Evolutionary conservation across 2,888 invertebrate genomes (phyloP).

Genomic region (Lysandra bellargus): DNA sequence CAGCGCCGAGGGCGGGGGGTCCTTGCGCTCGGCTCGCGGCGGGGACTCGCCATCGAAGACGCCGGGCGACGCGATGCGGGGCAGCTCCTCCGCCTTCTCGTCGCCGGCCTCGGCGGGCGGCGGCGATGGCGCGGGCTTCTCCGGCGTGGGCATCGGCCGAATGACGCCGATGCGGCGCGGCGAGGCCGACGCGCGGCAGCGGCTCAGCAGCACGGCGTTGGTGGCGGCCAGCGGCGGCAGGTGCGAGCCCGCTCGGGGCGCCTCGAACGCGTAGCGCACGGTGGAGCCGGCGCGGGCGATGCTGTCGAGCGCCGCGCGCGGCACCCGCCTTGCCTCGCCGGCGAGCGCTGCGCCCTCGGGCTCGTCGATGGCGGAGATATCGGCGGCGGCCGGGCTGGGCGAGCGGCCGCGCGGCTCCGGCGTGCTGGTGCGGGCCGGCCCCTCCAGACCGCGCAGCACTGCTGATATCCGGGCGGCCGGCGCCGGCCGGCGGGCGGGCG

Average conservation of each 20-base stretch:
- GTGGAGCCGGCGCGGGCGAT: conserved; percentile 85
- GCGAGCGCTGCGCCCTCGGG: conserved; percentile 51
- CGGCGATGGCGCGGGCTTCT: background rate
- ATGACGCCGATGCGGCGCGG: conserved; percentile 79
- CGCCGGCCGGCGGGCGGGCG: conserved; percentile 78
- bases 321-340: conserved; percentile 63
- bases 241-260: conserved; percentile 58
- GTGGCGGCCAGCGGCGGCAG: conserved; percentile 66
- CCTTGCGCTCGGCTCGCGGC: conserved; percentile 46
- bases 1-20: conserved; percentile 61
- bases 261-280: conserved; percentile 82
- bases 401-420: conserved; percentile 56
- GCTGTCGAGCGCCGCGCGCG: conserved; percentile 82
- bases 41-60: conserved; percentile 46
- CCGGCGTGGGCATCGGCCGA: conserved; percentile 69
- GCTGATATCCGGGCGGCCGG: conserved; percentile 75
- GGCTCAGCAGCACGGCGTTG: conserved; percentile 63
- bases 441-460: conserved; percentile 63
- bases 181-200: conserved; percentile 56
- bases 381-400: conserved; percentile 48
- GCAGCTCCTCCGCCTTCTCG: conserved; percentile 45
- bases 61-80: conserved; percentile 46
- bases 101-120: conserved; percentile 36
- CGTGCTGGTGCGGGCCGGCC: conserved; percentile 57
- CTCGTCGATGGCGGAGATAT: conserved; percentile 51